Base-by-base conservation (phyloP, 2,888 invertebrate species). In the Tridacna crocea region DNA sequence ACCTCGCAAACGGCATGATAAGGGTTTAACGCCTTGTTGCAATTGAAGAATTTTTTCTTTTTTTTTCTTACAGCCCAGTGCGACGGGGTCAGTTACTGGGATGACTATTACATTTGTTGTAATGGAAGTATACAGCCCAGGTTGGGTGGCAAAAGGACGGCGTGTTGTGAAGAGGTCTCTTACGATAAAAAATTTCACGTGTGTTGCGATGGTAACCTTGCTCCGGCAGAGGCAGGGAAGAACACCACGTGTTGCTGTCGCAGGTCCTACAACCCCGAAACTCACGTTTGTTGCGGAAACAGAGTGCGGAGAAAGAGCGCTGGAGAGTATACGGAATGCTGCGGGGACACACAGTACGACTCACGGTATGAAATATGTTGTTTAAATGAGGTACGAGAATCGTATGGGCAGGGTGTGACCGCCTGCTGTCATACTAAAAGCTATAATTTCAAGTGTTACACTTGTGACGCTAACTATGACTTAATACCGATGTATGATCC, bases 371-470 rank as follows among this genome's bases (percentile, higher is more conserved):
- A 70, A 12, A 60, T 72, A 24, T 82, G 82, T 60, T 82, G 82
- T 27, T 24, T 63, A 47, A 55, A 51, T 60, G 47, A 72, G 61
- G 22, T 77, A 19, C 74, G 61, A 47, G 47, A n/a, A 36, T 58
- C 55, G 19, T 75, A 27, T 26, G 78, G 78, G n/a, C 60, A n/a
- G 0, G 60, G 47, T n/a, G 13, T 22, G 4, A 70, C 82, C 0
- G 19, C 19, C 0, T 82, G 82, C 22, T 82, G 82, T 48, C 60
- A 61, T 36, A 47, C 22, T 26, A 55, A 17, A 19, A 75, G 72
- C 36, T 82, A 60, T 36, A 75, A 82, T 36, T 61, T 48, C 10
- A 72, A 36, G 22, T 82, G 82, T 47, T 78, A 24, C 60, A 51
- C 46, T 2, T 82, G 82, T 46, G 51, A 27, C 12, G 65, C 48